Evolutionary conservation across 2,888 invertebrate genomes (phyloP).

Genomic region (Melieria crassipennis): DNA sequence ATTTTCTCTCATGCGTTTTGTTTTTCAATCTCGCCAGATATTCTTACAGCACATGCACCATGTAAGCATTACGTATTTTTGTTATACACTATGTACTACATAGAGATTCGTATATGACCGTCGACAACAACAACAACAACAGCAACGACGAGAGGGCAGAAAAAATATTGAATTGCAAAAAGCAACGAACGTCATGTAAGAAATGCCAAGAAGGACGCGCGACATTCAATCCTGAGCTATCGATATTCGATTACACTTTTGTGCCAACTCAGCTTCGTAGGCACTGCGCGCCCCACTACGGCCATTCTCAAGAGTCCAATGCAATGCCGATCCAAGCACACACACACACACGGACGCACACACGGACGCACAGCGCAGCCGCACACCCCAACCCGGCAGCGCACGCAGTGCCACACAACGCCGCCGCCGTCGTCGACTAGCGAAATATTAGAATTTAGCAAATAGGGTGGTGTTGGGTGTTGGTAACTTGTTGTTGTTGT

Average conservation of each 20-base stretch:
- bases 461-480: too few relatives aligned
- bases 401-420: neutral
- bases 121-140: too few relatives aligned
- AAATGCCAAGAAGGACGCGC: slow-evolving; percentile 55
- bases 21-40: too few relatives aligned
- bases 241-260: slow-evolving; percentile 64
- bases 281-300: neutral
- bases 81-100: too few relatives aligned
- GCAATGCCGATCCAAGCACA: slow-evolving; percentile 8
- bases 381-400: neutral
- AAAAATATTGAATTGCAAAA: too few relatives aligned
- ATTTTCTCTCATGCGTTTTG: too few relatives aligned
- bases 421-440: slow-evolving; percentile 20
- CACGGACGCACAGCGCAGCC: neutral
- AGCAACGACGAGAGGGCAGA: too few relatives aligned
- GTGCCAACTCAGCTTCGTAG: slow-evolving; percentile 14
- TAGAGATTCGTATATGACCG: too few relatives aligned
- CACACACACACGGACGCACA: neutral
- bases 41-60: too few relatives aligned
- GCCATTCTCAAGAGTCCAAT: neutral
- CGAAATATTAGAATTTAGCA: slow-evolving; percentile 20
- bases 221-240: slow-evolving; percentile 65
- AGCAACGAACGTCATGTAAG: slow-evolving; percentile 47
- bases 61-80: too few relatives aligned
- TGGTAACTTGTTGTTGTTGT: too few relatives aligned